A percentile compares a stretch with the other conserved stretches of the same genome.
phyloP scores from a whole-genome alignment of 2,797 vertebrate species.

The Apogon hyalosoma region DNA sequence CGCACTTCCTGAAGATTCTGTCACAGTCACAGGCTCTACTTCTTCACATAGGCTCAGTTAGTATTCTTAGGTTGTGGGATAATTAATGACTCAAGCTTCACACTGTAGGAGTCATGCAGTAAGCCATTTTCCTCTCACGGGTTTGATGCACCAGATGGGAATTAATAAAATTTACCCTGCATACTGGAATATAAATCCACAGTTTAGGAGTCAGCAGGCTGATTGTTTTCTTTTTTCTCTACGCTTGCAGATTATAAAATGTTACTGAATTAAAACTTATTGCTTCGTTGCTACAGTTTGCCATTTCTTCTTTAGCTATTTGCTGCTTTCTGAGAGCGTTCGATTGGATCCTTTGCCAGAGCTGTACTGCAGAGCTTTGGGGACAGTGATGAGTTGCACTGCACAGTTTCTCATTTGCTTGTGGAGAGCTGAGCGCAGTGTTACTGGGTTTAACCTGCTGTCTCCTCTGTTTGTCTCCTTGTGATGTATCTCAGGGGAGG shows the following conservation, averaged over 20 bases:
- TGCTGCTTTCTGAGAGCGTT: slow-evolving; percentile 45
- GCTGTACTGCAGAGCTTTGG: slow-evolving; percentile 62
- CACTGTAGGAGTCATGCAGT: slow-evolving; percentile 25
- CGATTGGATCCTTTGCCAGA: slow-evolving; percentile 43
- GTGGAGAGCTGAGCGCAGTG: slow-evolving; percentile 49
- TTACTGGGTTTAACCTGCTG: slow-evolving; percentile 68
- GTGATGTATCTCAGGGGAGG: slow-evolving; percentile 66
- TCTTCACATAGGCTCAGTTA: slow-evolving; percentile 23
- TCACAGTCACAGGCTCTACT: slow-evolving; percentile 17
- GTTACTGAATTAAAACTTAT: slow-evolving; percentile 38
- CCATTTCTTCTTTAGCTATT: slow-evolving; percentile 47
- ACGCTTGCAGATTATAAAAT: slow-evolving; percentile 25
- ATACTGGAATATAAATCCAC: slow-evolving; percentile 24
- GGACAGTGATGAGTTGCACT: slow-evolving; percentile 72
- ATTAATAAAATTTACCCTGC: slow-evolving; percentile 24
- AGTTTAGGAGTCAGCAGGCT: slow-evolving; percentile 15
- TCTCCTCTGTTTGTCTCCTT: slow-evolving; percentile 66
- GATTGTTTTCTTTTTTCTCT: slow-evolving; percentile 32
- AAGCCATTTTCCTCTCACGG: slow-evolving; percentile 14
- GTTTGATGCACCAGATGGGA: slow-evolving; percentile 36
- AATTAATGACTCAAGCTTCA: slow-evolving; percentile 51
- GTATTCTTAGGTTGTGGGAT: slow-evolving; percentile 39
- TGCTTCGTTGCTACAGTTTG: slow-evolving; percentile 34
- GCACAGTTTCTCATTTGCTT: slow-evolving; percentile 69
- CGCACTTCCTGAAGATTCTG: slow-evolving; percentile 21